Percentiles rank a stretch among this genome's conserved stretches.
Evolutionary conservation across 2,888 invertebrate species (phyloP).

Genomic region (Cosmorhoe ocellata): DNA sequence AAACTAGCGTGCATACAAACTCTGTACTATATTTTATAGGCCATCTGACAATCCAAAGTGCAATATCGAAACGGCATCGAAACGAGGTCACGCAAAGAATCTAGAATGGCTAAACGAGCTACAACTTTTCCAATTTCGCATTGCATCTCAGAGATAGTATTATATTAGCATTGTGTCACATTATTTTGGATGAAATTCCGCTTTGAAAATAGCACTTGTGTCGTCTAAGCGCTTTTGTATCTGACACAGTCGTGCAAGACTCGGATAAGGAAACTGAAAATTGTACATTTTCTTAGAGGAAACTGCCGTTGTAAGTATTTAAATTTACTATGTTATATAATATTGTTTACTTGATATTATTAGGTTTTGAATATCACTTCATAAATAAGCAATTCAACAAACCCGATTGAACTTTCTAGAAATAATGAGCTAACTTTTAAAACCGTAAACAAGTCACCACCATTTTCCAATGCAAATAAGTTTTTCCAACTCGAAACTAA

Average conservation of each 20-base stretch:
- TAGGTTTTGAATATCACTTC: too few species aligned
- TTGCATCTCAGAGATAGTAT: slow-evolving; percentile 48
- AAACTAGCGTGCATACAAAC: slow-evolving; percentile 4
- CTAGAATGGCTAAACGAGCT: slow-evolving; percentile 32
- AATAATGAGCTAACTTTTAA: slow-evolving; percentile 19
- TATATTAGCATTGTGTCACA: slow-evolving; percentile 47
- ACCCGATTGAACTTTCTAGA: slow-evolving; percentile 5
- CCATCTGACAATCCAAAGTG: slow-evolving; percentile 20
- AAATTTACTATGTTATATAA: too few species aligned
- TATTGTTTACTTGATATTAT: too few species aligned
- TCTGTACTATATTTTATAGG: slow-evolving; percentile 13
- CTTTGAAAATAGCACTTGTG: slow-evolving; percentile 30
- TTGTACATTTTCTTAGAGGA: not conserved
- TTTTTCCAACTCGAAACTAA: slow-evolving; percentile 20
- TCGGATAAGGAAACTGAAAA: slow-evolving; percentile 17
- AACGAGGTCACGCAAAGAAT: slow-evolving; percentile 39
- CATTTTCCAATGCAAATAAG: slow-evolving; percentile 27
- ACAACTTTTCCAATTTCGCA: slow-evolving; percentile 58
- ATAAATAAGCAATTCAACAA: slow-evolving; percentile 12
- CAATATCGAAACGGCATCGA: slow-evolving; percentile 25
- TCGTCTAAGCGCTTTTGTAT: slow-evolving; percentile 24
- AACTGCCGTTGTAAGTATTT: too few species aligned
- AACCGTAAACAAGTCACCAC: slow-evolving; percentile 13
- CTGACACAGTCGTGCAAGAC: slow-evolving; percentile 13
- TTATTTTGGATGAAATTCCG: slow-evolving; percentile 43